These are phyloP conservation scores for Cyprinodon brontotheroides DNA, from an alignment of 2,113 vertebrate genomes.

Conservation along the genomic window DNA sequence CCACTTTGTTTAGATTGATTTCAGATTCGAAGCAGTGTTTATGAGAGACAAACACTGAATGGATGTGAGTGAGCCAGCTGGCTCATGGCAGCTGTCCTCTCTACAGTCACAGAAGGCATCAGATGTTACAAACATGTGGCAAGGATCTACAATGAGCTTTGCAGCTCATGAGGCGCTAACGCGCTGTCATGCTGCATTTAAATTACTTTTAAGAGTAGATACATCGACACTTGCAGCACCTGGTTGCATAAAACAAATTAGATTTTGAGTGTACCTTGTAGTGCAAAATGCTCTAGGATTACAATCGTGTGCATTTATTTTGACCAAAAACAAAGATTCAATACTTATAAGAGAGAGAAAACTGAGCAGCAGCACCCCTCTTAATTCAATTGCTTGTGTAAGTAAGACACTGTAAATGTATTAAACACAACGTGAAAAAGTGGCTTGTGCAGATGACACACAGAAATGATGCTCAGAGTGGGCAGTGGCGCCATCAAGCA, in stretches of 20 bases:
- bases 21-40: constrained; percentile 13
- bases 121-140: constrained; percentile 29
- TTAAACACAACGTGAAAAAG: neutral
- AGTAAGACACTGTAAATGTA: neutral
- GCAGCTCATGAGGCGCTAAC: constrained; percentile 23
- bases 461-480: constrained; percentile 44
- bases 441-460: constrained; percentile 6
- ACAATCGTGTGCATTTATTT: constrained; percentile 34
- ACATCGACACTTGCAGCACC: constrained; percentile 22
- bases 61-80: constrained; percentile 48
- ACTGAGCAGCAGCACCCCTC: neutral
- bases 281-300: constrained; percentile 4
- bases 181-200: constrained; percentile 21
- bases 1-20: neutral
- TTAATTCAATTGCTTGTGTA: neutral
- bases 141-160: constrained; percentile 14
- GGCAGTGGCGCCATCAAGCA: constrained; percentile 62
- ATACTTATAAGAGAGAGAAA: neutral
- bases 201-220: neutral
- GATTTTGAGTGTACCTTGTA: constrained; percentile 28
- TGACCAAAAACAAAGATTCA: neutral
- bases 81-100: constrained; percentile 53
- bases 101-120: constrained; percentile 54
- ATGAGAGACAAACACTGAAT: constrained; percentile 23
- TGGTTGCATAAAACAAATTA: constrained; percentile 23